Evolutionary conservation across 2,797 vertebrate genomes (phyloP).

Genomic region (Vireo griseus): DNA sequence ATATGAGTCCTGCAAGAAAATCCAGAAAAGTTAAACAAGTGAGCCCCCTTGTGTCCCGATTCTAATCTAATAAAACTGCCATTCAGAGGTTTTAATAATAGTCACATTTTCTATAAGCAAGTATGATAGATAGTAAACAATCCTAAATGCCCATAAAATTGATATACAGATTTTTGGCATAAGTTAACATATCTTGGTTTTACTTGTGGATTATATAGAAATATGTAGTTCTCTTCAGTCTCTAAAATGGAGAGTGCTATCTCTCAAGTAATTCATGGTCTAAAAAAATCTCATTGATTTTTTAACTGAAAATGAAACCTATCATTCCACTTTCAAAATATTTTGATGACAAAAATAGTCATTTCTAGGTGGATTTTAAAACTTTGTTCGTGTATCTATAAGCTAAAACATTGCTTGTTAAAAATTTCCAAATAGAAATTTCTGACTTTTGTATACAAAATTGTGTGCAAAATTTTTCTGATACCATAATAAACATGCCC

Average conservation of each 20-base stretch:
- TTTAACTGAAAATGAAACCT: background rate
- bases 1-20: background rate
- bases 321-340: background rate
- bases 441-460: background rate
- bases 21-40: slow-evolving; percentile 59
- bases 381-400: background rate
- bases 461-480: background rate
- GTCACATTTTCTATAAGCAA: background rate
- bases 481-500: background rate
- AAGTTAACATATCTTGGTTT: background rate
- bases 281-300: background rate
- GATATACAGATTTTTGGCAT: background rate
- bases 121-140: background rate
- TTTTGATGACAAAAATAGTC: background rate
- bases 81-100: background rate
- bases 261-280: background rate
- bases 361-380: background rate
- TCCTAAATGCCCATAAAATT: background rate
- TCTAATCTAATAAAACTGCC: background rate
- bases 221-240: background rate
- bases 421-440: background rate
- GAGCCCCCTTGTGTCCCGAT: slow-evolving; percentile 70
- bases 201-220: background rate
- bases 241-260: background rate
- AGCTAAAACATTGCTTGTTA: background rate